Conservation (phyloP, 1,140 invertebrate genomes). For the Zaprionus nigranus region DNA sequence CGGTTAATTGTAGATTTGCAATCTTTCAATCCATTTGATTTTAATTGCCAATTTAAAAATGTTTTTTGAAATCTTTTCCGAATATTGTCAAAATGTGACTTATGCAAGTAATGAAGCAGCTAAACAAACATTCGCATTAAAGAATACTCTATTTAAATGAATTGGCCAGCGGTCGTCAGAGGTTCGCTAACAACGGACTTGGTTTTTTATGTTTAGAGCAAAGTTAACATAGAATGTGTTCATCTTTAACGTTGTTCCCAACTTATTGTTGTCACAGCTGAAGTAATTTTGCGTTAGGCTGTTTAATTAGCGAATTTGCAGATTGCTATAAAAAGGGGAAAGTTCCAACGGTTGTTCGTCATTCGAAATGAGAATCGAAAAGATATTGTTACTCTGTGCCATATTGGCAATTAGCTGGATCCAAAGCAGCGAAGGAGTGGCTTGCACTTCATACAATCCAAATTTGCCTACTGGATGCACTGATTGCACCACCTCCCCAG, state of each 20-base stretch:
- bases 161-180: background rate
- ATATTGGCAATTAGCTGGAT: constrained; percentile 12
- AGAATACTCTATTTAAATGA: background rate
- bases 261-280: constrained; percentile 11
- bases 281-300: background rate
- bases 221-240: background rate
- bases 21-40: background rate
- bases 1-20: background rate
- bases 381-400: background rate
- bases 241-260: background rate
- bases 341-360: background rate
- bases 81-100: background rate
- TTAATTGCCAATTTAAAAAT: background rate
- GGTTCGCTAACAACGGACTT: background rate
- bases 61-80: background rate
- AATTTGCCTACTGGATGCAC: constrained; percentile 3
- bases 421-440: background rate
- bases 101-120: background rate
- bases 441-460: constrained; percentile 3
- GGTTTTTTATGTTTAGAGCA: background rate
- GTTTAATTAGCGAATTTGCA: background rate
- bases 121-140: background rate
- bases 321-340: constrained; percentile 14
- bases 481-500: background rate
- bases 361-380: constrained; percentile 20